Conservation (phyloP, 2,797 vertebrate genomes). For the Capromys pilorides region DNA sequence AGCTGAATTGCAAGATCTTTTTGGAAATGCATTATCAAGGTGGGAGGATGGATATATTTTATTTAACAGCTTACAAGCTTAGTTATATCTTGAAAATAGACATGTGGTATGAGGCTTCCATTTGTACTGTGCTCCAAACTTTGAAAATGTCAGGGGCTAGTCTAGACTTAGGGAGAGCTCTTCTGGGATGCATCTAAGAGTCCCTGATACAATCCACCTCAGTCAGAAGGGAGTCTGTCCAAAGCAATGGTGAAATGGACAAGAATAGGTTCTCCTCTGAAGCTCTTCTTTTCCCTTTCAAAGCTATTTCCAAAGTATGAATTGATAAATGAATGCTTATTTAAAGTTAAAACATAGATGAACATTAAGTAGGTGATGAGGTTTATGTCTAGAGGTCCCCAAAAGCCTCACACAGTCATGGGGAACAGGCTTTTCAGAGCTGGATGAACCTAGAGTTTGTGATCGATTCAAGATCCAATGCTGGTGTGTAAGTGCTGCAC, state of each 20-base stretch:
- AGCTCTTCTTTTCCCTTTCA: not conserved
- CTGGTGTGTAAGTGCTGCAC: not conserved
- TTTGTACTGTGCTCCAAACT: constrained; percentile 22
- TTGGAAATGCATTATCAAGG: constrained; percentile 25
- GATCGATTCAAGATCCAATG: not conserved
- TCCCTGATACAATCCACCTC: not conserved
- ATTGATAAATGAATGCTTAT: not conserved
- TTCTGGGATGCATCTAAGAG: not conserved
- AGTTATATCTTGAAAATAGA: constrained; percentile 44
- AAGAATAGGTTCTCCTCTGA: constrained; percentile 25
- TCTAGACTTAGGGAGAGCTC: not conserved
- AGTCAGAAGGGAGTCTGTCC: not conserved
- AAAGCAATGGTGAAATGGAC: not conserved
- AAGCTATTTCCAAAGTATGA: not conserved
- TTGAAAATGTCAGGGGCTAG: constrained; percentile 7
- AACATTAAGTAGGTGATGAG: not conserved
- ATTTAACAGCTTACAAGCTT: constrained; percentile 31
- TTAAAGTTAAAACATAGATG: constrained; percentile 29
- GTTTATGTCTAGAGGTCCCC: not conserved
- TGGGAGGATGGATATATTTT: not conserved
- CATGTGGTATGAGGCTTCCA: not conserved
- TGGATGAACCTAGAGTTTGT: not conserved
- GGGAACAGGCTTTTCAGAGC: not conserved
- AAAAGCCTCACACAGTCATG: not conserved
- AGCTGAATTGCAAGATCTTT: constrained; percentile 8